phyloP scores from a whole-genome alignment of 2,888 invertebrate genomes.

The Schizaphis graminum region DNA sequence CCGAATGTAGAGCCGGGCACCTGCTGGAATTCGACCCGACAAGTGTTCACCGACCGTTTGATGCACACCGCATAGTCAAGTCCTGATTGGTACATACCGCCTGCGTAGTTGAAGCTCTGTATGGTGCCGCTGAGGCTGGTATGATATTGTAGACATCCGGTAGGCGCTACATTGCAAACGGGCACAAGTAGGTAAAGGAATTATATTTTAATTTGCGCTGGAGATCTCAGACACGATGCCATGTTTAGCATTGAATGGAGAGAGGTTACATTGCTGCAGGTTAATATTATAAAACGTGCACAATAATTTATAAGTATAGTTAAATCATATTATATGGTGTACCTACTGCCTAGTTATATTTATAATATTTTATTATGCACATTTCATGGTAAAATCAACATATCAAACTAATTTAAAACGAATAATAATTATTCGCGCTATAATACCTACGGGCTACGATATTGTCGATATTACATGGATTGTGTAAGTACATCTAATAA shows the following conservation, averaged over 20 bases:
- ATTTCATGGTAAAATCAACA: not conserved
- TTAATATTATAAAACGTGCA: not conserved
- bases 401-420: not conserved
- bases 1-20: conserved; percentile 64
- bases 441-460: not conserved
- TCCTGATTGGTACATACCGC: conserved; percentile 66
- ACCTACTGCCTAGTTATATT: not conserved
- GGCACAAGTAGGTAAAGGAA: not conserved
- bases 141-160: conserved; percentile 67
- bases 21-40: conserved; percentile 66
- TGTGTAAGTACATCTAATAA: not conserved
- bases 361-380: not conserved
- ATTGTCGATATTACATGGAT: not conserved
- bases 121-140: conserved; percentile 66
- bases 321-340: not conserved
- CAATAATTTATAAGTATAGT: not conserved
- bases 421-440: not conserved
- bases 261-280: not conserved
- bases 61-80: conserved; percentile 66
- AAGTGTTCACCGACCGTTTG: conserved; percentile 66
- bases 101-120: conserved; percentile 67
- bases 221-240: not conserved
- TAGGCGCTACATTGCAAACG: conserved; percentile 63
- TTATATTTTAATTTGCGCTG: conserved; percentile 9
- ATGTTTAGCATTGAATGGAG: not conserved